phyloP scores from a whole-genome alignment of 1,140 invertebrate species.

The Eupristina koningsbergeri region DNA sequence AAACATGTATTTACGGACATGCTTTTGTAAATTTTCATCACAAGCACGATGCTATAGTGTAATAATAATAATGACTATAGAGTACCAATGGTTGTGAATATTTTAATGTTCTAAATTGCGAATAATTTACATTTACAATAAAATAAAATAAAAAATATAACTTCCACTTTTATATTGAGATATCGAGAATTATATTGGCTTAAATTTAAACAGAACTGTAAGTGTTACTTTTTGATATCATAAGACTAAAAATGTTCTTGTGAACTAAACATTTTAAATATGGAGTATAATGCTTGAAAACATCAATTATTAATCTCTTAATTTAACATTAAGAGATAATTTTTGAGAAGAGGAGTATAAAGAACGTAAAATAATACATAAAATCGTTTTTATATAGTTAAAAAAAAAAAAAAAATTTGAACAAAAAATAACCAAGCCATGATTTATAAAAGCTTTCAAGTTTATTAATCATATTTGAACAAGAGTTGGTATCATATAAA shows the following conservation, averaged over 20 bases:
- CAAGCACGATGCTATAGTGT: too few species aligned
- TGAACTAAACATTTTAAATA: too few species aligned
- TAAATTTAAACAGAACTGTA: not conserved
- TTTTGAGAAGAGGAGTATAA: not conserved
- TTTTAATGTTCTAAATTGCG: not conserved
- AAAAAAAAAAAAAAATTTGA: not conserved
- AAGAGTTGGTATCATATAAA: not conserved
- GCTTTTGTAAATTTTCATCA: too few species aligned
- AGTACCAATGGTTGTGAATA: too few species aligned
- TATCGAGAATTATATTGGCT: not conserved
- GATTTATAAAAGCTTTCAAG: not conserved
- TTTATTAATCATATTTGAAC: not conserved
- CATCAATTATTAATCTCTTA: too few species aligned
- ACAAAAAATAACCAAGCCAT: not conserved
- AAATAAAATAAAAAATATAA: not conserved
- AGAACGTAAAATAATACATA: not conserved
- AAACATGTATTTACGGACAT: too few species aligned
- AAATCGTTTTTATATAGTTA: not conserved
- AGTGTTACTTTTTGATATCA: not conserved
- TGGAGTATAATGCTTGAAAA: too few species aligned
- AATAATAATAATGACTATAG: too few species aligned
- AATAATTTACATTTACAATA: not conserved
- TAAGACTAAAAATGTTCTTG: too few species aligned
- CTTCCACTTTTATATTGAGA: not conserved
- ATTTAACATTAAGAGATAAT: too few species aligned